Base-by-base conservation (phyloP, 2,797 vertebrate genomes). In the Lithobates sylvaticus region DNA sequence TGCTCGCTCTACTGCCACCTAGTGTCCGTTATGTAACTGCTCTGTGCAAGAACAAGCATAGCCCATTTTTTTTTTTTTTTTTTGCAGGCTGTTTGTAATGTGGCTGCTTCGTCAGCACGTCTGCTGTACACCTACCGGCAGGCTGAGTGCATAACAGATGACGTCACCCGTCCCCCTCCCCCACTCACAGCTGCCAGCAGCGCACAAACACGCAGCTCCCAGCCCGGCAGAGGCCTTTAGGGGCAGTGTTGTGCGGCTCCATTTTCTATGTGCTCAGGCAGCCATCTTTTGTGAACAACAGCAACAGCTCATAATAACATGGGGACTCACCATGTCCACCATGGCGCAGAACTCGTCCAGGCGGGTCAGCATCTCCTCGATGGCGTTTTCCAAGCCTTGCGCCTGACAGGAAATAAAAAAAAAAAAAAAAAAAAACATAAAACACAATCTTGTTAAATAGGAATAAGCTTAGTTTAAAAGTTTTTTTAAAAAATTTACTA, bases 1-100 rank as follows among this genome's bases (percentile, higher is more conserved):
- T 65, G 81, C 75, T 84, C 89, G 81, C 89, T 86, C 89, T 89
- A 79, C 90, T 90, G 93, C 94, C 94, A 93, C 93, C 94, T 94
- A 88, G 91, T 86, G 94, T 89, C 86, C 79, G 61, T 36, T 76
- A 84, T 36, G 34, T 2, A 69, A 85, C 88, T 89, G 87, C 91
- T 91, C 70, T 3, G 79, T 73, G 88, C 73, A 89, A 84, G 34
- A 70, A 23, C 61, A 65, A 39, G 83, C 29, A 44, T 50, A 88
- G 71, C 88, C 86, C 84, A 6, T 36, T 7, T 36, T 36, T 36
- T 36, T 36, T 36, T 36, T 36, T 36, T 36, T 85, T 84, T 89
- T 32, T 13, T 72, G 88, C 86, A 86, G 88, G 36, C 64, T 42
- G 65, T 32, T 7, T 0, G 16, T 92, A 93, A 94, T 90, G 94